Percentiles rank a stretch among this genome's conserved stretches.
phyloP scores from a whole-genome alignment of 2,113 vertebrate species.

The Sceloporus tristichus region DNA sequence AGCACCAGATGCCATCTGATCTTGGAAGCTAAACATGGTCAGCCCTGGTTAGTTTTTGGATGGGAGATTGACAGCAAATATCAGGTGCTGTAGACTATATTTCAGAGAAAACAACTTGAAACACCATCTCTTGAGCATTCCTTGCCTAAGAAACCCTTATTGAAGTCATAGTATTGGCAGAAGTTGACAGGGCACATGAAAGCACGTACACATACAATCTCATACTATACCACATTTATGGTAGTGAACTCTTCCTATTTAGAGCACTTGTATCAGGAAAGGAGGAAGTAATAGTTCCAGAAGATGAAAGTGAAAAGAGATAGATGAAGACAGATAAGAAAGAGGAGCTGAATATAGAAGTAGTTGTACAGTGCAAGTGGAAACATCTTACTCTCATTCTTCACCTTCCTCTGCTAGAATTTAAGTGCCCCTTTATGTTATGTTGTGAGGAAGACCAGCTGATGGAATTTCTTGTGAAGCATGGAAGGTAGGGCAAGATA shows the following conservation, averaged over 20 bases:
- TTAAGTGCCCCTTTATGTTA: background rate
- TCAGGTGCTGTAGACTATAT: too few relatives aligned
- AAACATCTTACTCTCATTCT: background rate
- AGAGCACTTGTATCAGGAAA: background rate
- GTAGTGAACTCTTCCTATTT: background rate
- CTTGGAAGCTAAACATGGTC: too few relatives aligned
- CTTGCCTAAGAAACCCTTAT: too few relatives aligned
- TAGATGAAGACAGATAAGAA: background rate
- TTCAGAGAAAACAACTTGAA: too few relatives aligned
- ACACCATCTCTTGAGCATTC: too few relatives aligned
- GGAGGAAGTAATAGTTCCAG: background rate
- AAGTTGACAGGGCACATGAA: too few relatives aligned
- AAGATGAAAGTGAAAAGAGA: background rate
- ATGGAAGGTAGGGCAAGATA: background rate
- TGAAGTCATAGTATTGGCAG: too few relatives aligned
- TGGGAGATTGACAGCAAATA: too few relatives aligned
- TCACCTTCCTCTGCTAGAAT: background rate
- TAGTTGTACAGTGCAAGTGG: background rate
- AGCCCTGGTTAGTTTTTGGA: too few relatives aligned
- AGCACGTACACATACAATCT: too few relatives aligned
- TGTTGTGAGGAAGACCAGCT: background rate
- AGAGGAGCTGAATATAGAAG: background rate
- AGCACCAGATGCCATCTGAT: too few relatives aligned
- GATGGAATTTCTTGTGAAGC: background rate
- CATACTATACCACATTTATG: background rate